These are phyloP conservation scores for Diadegma fenestrale DNA, from an alignment of 2,888 invertebrate species.

Conservation along the genomic window DNA sequence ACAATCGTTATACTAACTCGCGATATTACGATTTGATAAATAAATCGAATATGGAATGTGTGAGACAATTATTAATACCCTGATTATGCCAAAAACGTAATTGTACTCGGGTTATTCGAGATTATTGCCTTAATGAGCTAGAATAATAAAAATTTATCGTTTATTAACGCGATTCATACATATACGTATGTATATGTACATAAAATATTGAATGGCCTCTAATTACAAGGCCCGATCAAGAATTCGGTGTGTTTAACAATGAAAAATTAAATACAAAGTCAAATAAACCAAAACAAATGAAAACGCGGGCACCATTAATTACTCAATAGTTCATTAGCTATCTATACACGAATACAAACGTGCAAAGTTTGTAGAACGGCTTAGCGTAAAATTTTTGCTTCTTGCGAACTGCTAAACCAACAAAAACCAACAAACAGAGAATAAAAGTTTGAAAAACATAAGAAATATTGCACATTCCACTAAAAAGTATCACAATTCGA, in stretches of 20 bases:
- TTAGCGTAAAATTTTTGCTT: constrained; percentile 38
- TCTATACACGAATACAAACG: constrained; percentile 27
- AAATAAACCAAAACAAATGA: constrained; percentile 12
- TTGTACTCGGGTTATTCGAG: constrained; percentile 41
- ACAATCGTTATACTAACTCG: background rate
- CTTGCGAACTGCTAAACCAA: constrained; percentile 24
- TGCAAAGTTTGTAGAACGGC: constrained; percentile 44
- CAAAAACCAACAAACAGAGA: background rate
- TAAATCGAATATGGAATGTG: constrained; percentile 53
- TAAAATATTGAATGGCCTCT: constrained; percentile 34
- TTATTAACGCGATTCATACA: constrained; percentile 39
- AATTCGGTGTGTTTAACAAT: constrained; percentile 42
- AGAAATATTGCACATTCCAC: constrained; percentile 36
- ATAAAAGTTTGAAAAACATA: constrained; percentile 13
- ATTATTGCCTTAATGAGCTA: constrained; percentile 42
- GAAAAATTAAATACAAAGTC: constrained; percentile 7
- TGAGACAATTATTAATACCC: constrained; percentile 43
- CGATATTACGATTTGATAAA: background rate
- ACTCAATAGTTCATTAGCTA: constrained; percentile 45
- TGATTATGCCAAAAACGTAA: constrained; percentile 61
- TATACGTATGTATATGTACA: constrained; percentile 8
- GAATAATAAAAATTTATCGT: constrained; percentile 49
- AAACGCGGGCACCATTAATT: constrained; percentile 57
- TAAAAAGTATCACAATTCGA: background rate
- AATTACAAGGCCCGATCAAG: background rate